Base-by-base conservation (phyloP, 2,797 vertebrate genomes). In the Melanotaenia pygmaea region DNA sequence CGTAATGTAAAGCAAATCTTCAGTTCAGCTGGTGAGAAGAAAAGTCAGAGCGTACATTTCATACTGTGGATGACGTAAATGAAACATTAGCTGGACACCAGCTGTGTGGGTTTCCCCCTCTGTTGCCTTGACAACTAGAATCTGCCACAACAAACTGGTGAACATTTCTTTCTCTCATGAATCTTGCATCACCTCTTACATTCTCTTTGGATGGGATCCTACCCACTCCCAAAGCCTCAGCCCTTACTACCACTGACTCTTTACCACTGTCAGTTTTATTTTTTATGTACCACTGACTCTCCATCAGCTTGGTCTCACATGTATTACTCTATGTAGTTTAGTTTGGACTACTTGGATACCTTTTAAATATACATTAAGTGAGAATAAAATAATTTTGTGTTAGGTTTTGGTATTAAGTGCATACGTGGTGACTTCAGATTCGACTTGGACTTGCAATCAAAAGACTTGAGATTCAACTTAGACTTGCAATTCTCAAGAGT, bases 91-190 rank as follows among this genome's bases (percentile, higher is more conserved):
- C 90, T 82, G 86, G 83, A 81, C 64, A 86, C 87, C 93, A 94
- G 93, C 93, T 94, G 93, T 89, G 91, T 91, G 93, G 94, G 92
- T 91, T 94, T 93, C 92, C 93, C 93, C 94, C 86, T 92, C 61
- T 72, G 76, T 93, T 88, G 81, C 89, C 88, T 66, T 90, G 90
- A 85, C 89, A 74, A 90, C 85, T 74, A 79, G 69, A 88, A 87
- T 86, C 59, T 79, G 82, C 87, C 82, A 86, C 88, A 94, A 89
- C 86, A 92, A 89, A 90, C 87, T 83, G 71, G 54, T 66, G 73
- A 65, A 76, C 65, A 76, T 87, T 83, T 77, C 62, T 65, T 35
- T 83, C 66, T 50, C 68, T 59, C 70, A 80, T 83, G 59, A 65
- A 64, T 72, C 78, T 77, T 71, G 60, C 70, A 60, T 82, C 68